phyloP scores from a whole-genome alignment of 2,888 invertebrate genomes.

The Caenorhabditis plicata region DNA sequence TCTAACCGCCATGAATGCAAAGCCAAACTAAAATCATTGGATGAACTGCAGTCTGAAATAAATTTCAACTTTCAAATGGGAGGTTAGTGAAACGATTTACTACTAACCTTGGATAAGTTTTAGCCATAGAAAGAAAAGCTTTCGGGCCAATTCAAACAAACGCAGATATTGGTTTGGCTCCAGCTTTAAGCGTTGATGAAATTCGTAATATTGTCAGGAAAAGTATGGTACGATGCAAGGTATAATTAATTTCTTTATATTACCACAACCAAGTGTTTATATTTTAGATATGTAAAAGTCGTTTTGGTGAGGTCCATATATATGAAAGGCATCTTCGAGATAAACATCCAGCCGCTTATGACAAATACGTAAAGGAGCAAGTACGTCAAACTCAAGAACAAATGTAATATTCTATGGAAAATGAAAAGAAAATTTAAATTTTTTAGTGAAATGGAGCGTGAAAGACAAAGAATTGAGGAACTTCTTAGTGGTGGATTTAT shows the following conservation, averaged over 20 bases:
- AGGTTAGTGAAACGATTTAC: not conserved
- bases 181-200: constrained; percentile 30
- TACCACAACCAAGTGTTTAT: too few species aligned
- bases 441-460: constrained; percentile 55
- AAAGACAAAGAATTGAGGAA: constrained; percentile 61
- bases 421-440: not conserved
- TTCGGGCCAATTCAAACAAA: not conserved
- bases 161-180: constrained; percentile 6
- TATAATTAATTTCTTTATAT: too few species aligned
- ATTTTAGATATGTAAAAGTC: constrained; percentile 64
- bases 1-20: not conserved
- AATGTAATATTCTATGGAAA: constrained; percentile 3
- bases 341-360: constrained; percentile 58
- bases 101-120: not conserved
- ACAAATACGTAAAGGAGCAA: constrained; percentile 60
- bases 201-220: constrained; percentile 54
- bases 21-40: not conserved
- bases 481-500: constrained; percentile 64
- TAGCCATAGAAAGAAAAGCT: not conserved
- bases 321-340: constrained; percentile 62
- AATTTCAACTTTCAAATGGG: not conserved
- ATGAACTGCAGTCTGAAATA: not conserved
- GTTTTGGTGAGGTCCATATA: constrained; percentile 62
- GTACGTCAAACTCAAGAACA: constrained; percentile 22
- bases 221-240: constrained; percentile 62